These are phyloP conservation scores for Myripristis jacobus DNA, from an alignment of 2,797 vertebrate species.

Conservation along the genomic window DNA sequence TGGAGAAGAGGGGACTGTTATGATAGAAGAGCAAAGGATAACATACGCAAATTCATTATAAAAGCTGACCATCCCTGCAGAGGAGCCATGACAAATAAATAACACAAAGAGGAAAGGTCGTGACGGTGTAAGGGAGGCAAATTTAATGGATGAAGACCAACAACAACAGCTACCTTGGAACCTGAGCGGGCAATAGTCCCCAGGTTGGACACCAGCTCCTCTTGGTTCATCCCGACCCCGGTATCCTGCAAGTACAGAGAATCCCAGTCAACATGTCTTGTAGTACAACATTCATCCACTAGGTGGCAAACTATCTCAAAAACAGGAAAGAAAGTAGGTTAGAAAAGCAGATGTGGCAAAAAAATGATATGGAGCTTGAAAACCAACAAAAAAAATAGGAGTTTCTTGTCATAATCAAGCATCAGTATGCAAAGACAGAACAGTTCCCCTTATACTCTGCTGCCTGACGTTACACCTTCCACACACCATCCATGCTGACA, in stretches of 20 bases:
- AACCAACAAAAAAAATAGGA: background rate
- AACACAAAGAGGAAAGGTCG: background rate
- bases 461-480: background rate
- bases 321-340: background rate
- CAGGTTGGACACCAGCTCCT: constrained; percentile 92
- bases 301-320: constrained; percentile 54
- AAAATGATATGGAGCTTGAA: background rate
- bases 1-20: constrained; percentile 6
- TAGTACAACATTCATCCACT: constrained; percentile 47
- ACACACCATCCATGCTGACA: too few species aligned
- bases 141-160: background rate
- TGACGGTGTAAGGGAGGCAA: background rate
- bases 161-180: constrained; percentile 89
- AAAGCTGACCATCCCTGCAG: background rate
- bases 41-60: background rate
- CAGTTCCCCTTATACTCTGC: too few species aligned
- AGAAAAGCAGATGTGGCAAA: background rate
- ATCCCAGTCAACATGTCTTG: constrained; percentile 4
- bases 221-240: constrained; percentile 93
- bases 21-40: background rate
- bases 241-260: constrained; percentile 87
- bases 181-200: constrained; percentile 96
- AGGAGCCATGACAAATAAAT: background rate
- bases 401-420: background rate
- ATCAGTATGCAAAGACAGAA: background rate